These are phyloP conservation scores for Tricholauxania praeusta DNA, from an alignment of 2,888 invertebrate genomes.

Conservation along the genomic window DNA sequence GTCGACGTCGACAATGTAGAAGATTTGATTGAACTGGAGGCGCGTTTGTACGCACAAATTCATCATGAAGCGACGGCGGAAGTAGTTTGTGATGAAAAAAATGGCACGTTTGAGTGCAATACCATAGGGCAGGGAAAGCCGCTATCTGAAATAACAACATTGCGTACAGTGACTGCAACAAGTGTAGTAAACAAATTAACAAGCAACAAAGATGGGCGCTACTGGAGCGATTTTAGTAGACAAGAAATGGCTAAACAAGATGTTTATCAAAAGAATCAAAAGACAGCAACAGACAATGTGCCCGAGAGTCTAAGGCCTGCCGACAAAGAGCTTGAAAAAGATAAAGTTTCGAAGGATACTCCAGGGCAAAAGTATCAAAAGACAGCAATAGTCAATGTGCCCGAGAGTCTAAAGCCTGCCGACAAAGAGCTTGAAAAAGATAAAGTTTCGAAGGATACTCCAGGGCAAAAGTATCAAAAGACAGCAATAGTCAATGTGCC, in stretches of 20 bases:
- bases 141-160: constrained; percentile 28
- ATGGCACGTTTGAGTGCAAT: not conserved
- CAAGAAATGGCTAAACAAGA: constrained; percentile 4
- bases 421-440: not conserved
- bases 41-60: constrained; percentile 63
- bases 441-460: not conserved
- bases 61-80: constrained; percentile 58
- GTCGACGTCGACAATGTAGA: constrained; percentile 54
- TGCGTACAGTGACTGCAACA: constrained; percentile 51
- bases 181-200: constrained; percentile 54
- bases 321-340: not conserved
- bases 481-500: not conserved
- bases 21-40: constrained; percentile 63
- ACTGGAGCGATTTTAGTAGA: constrained; percentile 46
- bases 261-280: not conserved
- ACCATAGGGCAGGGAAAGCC: constrained; percentile 27
- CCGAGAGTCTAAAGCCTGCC: too few relatives aligned
- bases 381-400: not conserved
- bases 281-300: not conserved
- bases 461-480: not conserved
- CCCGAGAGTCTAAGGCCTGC: too few relatives aligned
- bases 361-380: not conserved
- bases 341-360: not conserved
- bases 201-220: constrained; percentile 42
- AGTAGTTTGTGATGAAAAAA: constrained; percentile 31